Percentiles rank a stretch among this genome's conserved stretches.
Conservation (phyloP, 2,113 vertebrate species). For the Nothoprocta pentlandii region DNA sequence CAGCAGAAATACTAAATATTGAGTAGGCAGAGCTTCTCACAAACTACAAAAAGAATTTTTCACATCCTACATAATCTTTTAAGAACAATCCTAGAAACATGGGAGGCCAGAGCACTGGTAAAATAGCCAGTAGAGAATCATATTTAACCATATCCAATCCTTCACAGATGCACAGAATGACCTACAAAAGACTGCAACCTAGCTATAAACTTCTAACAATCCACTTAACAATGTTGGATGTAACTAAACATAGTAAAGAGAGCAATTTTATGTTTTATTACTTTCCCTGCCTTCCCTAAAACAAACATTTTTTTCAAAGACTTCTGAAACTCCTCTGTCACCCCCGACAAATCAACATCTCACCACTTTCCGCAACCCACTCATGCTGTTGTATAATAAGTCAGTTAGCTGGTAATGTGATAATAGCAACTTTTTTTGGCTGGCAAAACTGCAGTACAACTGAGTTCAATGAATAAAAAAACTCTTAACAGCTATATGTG, state of each 20-base stretch:
- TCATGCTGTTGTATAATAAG: neutral
- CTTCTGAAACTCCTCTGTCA: neutral
- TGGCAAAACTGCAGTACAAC: neutral
- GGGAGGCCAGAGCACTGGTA: neutral
- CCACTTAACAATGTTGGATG: neutral
- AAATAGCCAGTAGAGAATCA: neutral
- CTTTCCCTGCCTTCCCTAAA: neutral
- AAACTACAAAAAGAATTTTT: neutral
- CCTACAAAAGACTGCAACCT: neutral
- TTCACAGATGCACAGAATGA: neutral
- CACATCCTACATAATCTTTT: neutral
- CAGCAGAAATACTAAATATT: neutral
- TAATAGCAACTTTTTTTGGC: neutral
- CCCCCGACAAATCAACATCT: neutral
- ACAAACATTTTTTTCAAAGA: neutral
- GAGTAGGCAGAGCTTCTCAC: neutral
- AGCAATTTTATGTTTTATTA: neutral
- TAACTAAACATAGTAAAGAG: neutral
- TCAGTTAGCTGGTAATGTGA: neutral
- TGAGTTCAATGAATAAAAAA: neutral
- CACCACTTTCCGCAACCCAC: neutral
- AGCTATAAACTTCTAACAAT: neutral
- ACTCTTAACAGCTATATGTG: neutral
- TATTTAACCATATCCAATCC: neutral
- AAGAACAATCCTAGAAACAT: neutral